Conservation (phyloP, 2,888 invertebrate genomes). For the Erebia aethiops region DNA sequence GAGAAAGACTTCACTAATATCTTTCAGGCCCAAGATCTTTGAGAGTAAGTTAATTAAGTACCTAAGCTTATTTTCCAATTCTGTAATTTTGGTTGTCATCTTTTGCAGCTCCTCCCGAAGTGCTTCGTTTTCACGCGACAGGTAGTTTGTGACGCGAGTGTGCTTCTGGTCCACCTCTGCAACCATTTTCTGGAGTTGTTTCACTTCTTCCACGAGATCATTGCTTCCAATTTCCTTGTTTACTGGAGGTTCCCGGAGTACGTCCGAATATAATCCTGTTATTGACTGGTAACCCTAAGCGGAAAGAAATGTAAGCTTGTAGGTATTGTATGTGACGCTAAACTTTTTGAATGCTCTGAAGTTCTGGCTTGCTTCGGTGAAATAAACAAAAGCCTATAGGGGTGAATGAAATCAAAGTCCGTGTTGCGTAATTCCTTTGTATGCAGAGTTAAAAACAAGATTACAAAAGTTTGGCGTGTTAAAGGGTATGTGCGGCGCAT, state of each 20-base stretch:
- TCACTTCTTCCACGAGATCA: conserved; percentile 51
- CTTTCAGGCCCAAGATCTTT: neutral
- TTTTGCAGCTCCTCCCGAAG: conserved; percentile 62
- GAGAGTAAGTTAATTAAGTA: conserved; percentile 48
- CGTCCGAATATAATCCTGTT: conserved; percentile 65
- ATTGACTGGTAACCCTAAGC: conserved; percentile 71
- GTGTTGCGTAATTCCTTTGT: too few species aligned
- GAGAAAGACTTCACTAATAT: neutral
- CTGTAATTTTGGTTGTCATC: conserved; percentile 64
- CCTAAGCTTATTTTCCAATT: conserved; percentile 70
- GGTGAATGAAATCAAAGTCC: too few species aligned
- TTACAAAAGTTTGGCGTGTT: too few species aligned
- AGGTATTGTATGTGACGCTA: neutral
- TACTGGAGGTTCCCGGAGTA: conserved; percentile 55
- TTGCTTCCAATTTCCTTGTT: conserved; percentile 44
- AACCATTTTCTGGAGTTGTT: conserved; percentile 54
- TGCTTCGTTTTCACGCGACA: conserved; percentile 61
- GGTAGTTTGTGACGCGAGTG: conserved; percentile 34
- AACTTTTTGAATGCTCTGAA: too few species aligned
- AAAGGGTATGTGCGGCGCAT: too few species aligned
- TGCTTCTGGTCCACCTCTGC: conserved; percentile 63
- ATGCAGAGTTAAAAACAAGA: too few species aligned
- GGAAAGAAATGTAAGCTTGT: conserved; percentile 3
- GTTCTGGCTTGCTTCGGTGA: too few species aligned
- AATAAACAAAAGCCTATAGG: too few species aligned